phyloP scores from a whole-genome alignment of 2,113 vertebrate species.

The Tauraco erythrolophus region DNA sequence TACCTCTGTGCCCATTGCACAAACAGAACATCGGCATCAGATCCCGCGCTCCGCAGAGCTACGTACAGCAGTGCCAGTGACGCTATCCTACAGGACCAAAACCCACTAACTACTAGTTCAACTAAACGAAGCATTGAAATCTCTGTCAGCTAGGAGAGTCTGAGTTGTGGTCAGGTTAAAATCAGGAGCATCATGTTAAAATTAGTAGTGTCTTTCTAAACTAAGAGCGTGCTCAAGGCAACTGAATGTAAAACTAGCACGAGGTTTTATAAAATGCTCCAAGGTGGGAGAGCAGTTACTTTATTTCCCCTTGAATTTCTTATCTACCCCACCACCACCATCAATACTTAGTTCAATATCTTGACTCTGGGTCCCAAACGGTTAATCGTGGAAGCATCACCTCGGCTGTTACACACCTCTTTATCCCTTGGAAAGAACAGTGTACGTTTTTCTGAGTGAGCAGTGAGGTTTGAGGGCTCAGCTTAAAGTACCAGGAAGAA shows the following conservation, averaged over 20 bases:
- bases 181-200: not conserved
- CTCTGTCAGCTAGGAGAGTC: not conserved
- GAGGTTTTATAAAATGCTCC: not conserved
- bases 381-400: not conserved
- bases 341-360: not conserved
- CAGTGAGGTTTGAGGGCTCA: not conserved
- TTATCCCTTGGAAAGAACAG: not conserved
- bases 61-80: rapidly evolving
- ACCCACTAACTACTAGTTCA: not conserved
- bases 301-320: not conserved
- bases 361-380: not conserved
- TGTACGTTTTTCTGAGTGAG: rapidly evolving
- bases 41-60: not conserved
- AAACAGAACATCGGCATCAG: too few relatives aligned
- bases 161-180: not conserved
- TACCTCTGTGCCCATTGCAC: not conserved
- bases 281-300: not conserved
- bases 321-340: not conserved
- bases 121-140: rapidly evolving
- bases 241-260: not conserved
- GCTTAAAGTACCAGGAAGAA: not conserved
- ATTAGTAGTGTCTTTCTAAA: not conserved
- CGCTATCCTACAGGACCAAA: rapidly evolving
- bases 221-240: not conserved
- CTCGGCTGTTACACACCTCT: not conserved